These are phyloP conservation scores for Escarpia spicata DNA, from an alignment of 2,888 invertebrate species.

Conservation along the genomic window DNA sequence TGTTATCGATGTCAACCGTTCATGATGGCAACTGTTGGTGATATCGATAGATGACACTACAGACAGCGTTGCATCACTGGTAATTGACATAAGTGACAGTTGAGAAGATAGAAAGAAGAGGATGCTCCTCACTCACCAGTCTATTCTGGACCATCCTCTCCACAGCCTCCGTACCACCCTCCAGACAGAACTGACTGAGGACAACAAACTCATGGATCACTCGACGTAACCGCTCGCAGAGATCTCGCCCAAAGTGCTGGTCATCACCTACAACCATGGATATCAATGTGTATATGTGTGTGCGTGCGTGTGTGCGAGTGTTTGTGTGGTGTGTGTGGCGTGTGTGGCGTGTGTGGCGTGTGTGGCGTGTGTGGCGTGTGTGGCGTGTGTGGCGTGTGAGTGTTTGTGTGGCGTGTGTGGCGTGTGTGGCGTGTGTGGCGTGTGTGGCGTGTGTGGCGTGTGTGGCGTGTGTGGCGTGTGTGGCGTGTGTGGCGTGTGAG, in stretches of 20 bases:
- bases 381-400: too few species aligned
- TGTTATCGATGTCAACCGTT: too few species aligned
- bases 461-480: too few species aligned
- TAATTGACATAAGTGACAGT: not conserved
- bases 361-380: too few species aligned
- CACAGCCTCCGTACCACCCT: conserved; percentile 61
- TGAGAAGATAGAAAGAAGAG: not conserved
- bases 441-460: too few species aligned
- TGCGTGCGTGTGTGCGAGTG: too few species aligned
- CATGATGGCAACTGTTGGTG: not conserved
- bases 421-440: too few species aligned
- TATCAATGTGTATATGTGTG: not conserved
- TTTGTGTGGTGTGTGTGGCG: too few species aligned
- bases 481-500: too few species aligned
- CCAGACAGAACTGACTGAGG: conserved; percentile 63
- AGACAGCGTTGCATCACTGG: not conserved
- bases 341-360: too few species aligned
- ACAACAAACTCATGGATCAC: conserved; percentile 61
- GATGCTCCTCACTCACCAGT: conserved; percentile 59
- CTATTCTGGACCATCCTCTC: conserved; percentile 61
- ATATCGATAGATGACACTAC: not conserved
- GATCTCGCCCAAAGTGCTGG: conserved; percentile 57
- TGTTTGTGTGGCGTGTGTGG: too few species aligned
- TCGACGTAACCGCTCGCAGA: conserved; percentile 56
- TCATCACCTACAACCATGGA: conserved; percentile 43